Evolutionary conservation across 2,113 vertebrate species (phyloP), one percentile per base, ranked within the genome.

Genomic region (Corydoras sp.): DNA sequence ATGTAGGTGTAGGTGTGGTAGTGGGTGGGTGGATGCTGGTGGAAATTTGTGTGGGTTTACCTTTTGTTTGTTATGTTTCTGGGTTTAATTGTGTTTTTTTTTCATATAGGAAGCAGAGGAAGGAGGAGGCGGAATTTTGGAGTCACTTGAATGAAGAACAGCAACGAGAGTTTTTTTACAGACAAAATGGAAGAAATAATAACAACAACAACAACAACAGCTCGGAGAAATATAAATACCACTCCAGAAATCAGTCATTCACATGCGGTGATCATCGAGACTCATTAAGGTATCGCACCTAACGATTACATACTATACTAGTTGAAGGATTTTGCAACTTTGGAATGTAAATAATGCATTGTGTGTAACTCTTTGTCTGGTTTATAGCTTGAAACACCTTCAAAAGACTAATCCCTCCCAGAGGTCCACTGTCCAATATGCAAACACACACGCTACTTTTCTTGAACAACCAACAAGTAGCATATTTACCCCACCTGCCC

Each of bases 111-210:
- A 83, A 89, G 1, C 73, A 55, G 58, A 55, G 32, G 14, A n/a
- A 2, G 24, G 58, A 62, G 43, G 9, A 5, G 8, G 56, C 88
- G 50, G 90, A 92, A 69, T 65, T 86, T 48, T 93, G 90, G 90
- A 84, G 87, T 59, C 89, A 90, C 81, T 86, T 91, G 58, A 89
- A 91, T 62, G 82, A 72, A 1, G 84, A 87, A 63, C 91, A 85
- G 0, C 81, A 89, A 75, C 86, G 85, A 79, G 81, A 87, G 18
- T 72, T 83, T 10, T 89, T 83, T 54, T 86, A 90, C 10, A 83
- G 80, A 63, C 83, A 92, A 70, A 94, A 92, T 79, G 86, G 86
- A 72, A 82, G 89, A 69, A 93, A 94, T 84, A 90, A 86, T 77
- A 92, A 89, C 81, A 93, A 89, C 72, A 93, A 87, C 11, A 85